phyloP scores from a whole-genome alignment of 1,140 invertebrate genomes.

The Brachystomella parvula region DNA sequence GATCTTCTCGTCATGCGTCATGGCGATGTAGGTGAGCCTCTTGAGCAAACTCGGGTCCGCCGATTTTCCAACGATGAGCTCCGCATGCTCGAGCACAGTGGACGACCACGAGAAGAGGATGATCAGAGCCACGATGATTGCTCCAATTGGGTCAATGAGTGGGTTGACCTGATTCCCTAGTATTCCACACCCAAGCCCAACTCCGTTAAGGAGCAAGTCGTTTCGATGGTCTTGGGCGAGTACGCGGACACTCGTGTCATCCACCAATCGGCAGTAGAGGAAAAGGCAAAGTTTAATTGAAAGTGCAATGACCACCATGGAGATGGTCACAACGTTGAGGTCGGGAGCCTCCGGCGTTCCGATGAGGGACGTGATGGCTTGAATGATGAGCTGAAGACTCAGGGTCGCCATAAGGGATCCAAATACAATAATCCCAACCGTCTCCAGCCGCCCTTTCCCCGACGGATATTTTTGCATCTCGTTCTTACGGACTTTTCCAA shows the following conservation, averaged over 20 bases:
- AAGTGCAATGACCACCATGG: neutral
- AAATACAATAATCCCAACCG: conserved; percentile 6
- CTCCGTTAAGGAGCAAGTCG: neutral
- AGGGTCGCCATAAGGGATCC: neutral
- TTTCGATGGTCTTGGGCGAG: conserved; percentile 3
- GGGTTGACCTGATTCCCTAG: neutral
- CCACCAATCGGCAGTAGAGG: neutral
- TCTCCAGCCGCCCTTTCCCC: neutral
- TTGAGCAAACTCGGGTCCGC: neutral
- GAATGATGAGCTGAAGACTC: neutral
- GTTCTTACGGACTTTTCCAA: neutral
- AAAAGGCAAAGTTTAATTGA: neutral
- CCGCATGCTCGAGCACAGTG: neutral
- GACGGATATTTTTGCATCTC: neutral
- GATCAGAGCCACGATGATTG: neutral
- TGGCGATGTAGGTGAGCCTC: neutral
- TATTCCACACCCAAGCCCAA: neutral
- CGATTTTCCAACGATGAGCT: neutral
- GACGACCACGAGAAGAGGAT: neutral
- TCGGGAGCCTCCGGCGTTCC: neutral
- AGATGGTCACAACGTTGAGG: neutral
- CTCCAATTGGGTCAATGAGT: neutral
- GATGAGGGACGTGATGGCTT: neutral
- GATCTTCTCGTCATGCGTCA: conserved; percentile 2
- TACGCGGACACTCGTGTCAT: neutral